Conservation (phyloP, 1,140 invertebrate genomes). For the Drosophila parabipectinata region DNA sequence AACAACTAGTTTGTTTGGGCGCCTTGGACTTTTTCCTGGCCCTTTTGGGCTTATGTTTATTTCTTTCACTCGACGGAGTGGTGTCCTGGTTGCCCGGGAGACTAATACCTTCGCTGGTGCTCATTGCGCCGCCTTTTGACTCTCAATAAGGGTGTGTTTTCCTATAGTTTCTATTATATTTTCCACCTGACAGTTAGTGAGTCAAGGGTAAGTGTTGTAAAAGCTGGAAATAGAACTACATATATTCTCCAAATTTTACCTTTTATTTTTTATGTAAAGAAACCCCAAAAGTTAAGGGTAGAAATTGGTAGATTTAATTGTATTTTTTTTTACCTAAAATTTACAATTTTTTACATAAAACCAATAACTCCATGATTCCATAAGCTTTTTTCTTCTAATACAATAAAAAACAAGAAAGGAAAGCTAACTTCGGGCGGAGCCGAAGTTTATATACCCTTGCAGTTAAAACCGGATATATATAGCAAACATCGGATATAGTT, state of each 20-base stretch:
- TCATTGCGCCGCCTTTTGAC: slow-evolving; percentile 34
- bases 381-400: background rate
- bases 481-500: too few relatives aligned
- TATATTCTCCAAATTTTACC: background rate
- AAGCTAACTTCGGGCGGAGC: too few relatives aligned
- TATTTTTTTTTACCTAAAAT: too few relatives aligned
- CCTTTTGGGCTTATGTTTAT: slow-evolving; percentile 44
- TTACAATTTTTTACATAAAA: too few relatives aligned
- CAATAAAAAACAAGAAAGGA: too few relatives aligned
- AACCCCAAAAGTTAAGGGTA: too few relatives aligned
- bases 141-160: slow-evolving; percentile 30
- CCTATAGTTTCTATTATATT: background rate
- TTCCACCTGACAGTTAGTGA: slow-evolving; percentile 16
- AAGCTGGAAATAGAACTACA: slow-evolving; percentile 26
- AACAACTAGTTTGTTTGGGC: slow-evolving; percentile 5
- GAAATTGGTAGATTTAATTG: too few relatives aligned
- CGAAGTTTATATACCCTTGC: too few relatives aligned
- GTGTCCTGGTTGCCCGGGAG: slow-evolving; percentile 54
- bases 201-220: slow-evolving; percentile 36
- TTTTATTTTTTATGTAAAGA: background rate
- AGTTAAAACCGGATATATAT: too few relatives aligned
- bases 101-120: slow-evolving; percentile 38
- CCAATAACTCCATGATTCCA: too few relatives aligned
- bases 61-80: slow-evolving; percentile 25
- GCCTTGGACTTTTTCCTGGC: slow-evolving; percentile 20